A percentile compares a stretch with the other conserved stretches of the same genome.
Evolutionary conservation across 2,797 vertebrate genomes (phyloP).

Genomic region (Melanotaenia trifasciata): DNA sequence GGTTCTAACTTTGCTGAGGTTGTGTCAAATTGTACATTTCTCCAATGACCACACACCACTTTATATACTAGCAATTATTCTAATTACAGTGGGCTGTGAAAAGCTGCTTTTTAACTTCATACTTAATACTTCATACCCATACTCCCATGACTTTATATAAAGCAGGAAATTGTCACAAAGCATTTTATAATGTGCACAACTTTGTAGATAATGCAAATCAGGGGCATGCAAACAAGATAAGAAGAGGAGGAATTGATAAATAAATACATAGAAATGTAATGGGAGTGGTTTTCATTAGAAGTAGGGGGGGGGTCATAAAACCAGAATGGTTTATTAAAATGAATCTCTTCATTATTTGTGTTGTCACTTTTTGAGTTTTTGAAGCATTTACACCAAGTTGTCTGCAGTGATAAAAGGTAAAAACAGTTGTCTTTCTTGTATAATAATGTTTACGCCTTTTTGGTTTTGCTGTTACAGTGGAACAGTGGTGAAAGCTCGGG

Average conservation of each 20-base stretch:
- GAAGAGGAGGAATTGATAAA: neutral
- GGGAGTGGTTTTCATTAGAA: neutral
- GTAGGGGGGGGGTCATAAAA: neutral
- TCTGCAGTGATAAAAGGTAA: neutral
- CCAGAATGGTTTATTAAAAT: neutral
- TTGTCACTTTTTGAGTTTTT: no score
- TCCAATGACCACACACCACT: neutral
- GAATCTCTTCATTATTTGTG: neutral
- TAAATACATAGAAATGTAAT: neutral
- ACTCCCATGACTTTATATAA: no score
- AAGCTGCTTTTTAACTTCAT: no score
- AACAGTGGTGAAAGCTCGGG: slow-evolving; percentile 94
- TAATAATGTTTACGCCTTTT: neutral
- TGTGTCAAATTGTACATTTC: neutral
- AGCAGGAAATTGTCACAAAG: neutral
- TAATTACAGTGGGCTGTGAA: neutral
- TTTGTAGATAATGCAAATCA: neutral
- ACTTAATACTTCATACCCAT: no score
- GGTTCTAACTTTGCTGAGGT: neutral
- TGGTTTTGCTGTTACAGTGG: slow-evolving; percentile 79
- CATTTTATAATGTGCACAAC: neutral
- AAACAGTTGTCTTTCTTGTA: neutral
- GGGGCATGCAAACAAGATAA: neutral
- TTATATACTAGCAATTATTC: no score
- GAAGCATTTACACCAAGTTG: no score